phyloP scores from a whole-genome alignment of 2,888 invertebrate species.

The Palloptera scutellata region DNA sequence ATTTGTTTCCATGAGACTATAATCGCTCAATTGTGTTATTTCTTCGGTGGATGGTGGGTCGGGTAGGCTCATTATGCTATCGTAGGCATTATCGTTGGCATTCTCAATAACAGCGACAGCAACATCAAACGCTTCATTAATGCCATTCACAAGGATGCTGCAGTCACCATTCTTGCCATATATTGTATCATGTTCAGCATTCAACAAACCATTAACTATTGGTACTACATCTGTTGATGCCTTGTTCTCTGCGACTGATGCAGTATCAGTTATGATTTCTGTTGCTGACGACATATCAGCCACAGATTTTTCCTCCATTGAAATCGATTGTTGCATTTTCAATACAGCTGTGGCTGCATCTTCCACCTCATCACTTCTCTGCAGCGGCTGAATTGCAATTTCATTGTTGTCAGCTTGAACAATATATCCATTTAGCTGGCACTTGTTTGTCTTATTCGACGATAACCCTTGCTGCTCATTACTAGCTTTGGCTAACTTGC shows the following conservation, averaged over 20 bases:
- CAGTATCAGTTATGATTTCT: neutral
- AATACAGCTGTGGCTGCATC: neutral
- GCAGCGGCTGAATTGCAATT: neutral
- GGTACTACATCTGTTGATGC: neutral
- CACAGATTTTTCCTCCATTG: too few species aligned
- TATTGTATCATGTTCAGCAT: neutral
- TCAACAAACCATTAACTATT: constrained; percentile 1
- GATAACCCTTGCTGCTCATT: neutral
- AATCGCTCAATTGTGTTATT: constrained; percentile 60
- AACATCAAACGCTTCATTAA: neutral
- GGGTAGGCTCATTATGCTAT: constrained; percentile 62
- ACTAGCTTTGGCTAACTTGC: neutral
- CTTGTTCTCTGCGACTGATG: neutral
- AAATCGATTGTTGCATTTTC: neutral
- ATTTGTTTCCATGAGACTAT: constrained; percentile 54
- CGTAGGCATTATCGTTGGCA: constrained; percentile 53
- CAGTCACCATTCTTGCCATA: neutral
- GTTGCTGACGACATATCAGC: neutral
- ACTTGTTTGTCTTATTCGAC: neutral
- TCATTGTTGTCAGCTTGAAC: neutral
- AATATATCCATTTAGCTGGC: neutral
- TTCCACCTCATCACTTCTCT: neutral
- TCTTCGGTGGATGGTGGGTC: constrained; percentile 63
- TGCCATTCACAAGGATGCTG: neutral
- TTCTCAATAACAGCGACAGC: neutral